A percentile compares a stretch with the other conserved stretches of the same genome.
These are phyloP conservation scores for Morelia viridis DNA, from an alignment of 2,797 vertebrate species.

Conservation along the genomic window DNA sequence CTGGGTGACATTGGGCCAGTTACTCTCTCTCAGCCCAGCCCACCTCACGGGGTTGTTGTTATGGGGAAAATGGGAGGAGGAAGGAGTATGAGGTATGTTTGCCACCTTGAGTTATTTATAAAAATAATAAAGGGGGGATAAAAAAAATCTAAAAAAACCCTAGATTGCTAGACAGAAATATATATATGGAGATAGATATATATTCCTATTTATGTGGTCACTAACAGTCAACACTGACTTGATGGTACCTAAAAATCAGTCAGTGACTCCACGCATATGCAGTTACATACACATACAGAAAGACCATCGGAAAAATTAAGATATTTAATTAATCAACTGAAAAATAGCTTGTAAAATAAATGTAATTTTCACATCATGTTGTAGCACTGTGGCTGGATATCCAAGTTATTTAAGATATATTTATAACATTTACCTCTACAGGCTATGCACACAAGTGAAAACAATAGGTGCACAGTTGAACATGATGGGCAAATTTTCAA, in stretches of 20 bases:
- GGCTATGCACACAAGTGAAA: slow-evolving; percentile 19
- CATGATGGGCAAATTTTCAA: slow-evolving; percentile 14
- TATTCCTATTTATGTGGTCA: too few species aligned
- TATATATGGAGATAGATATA: background rate
- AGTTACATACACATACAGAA: slow-evolving; percentile 41
- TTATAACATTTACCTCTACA: background rate
- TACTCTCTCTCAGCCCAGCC: too few species aligned
- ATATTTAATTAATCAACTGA: background rate
- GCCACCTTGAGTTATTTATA: too few species aligned
- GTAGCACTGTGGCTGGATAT: slow-evolving; percentile 20
- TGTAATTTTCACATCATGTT: slow-evolving; percentile 2
- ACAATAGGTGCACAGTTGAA: slow-evolving; percentile 14
- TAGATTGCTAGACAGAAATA: background rate
- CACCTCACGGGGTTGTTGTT: too few species aligned
- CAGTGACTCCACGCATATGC: too few species aligned
- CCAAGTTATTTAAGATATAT: slow-evolving; percentile 13
- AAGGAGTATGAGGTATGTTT: too few species aligned
- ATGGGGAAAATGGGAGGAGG: too few species aligned
- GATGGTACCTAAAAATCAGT: too few species aligned
- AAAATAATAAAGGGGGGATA: too few species aligned
- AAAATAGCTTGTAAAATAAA: slow-evolving; percentile 44
- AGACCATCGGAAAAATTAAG: background rate
- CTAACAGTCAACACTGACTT: too few species aligned
- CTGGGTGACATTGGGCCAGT: too few species aligned
- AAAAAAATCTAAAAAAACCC: too few species aligned